Evolutionary conservation across 2,797 vertebrate species (phyloP).

Genomic region (Propithecus deckenii): DNA sequence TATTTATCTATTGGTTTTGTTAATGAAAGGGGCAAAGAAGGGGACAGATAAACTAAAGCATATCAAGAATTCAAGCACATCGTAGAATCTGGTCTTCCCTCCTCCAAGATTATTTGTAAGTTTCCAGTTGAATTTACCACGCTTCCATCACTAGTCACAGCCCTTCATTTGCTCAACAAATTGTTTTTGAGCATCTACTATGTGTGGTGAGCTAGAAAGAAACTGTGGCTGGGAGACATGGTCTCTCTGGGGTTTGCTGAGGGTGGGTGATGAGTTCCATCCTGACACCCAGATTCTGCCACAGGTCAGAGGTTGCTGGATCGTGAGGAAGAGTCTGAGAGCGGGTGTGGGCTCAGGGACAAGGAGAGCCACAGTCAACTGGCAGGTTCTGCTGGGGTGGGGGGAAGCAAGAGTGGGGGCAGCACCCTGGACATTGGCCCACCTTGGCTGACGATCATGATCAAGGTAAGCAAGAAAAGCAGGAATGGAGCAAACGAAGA

Average conservation of each 20-base stretch:
- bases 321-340: neutral
- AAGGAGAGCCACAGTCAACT: fast-evolving
- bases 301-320: neutral
- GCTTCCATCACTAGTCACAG: neutral
- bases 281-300: neutral
- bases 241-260: neutral
- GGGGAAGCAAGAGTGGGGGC: neutral
- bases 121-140: neutral
- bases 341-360: fast-evolving
- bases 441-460: neutral
- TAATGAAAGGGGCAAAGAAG: neutral
- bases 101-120: neutral
- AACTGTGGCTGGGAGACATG: neutral
- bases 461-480: neutral
- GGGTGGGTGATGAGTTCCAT: neutral
- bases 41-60: neutral
- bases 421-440: neutral
- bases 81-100: neutral
- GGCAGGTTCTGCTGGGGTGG: fast-evolving
- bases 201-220: neutral
- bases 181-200: neutral
- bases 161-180: neutral
- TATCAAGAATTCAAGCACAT: neutral
- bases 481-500: neutral
- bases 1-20: neutral